These are phyloP conservation scores for Astur gentilis DNA, from an alignment of 2,113 vertebrate genomes.

Conservation along the genomic window DNA sequence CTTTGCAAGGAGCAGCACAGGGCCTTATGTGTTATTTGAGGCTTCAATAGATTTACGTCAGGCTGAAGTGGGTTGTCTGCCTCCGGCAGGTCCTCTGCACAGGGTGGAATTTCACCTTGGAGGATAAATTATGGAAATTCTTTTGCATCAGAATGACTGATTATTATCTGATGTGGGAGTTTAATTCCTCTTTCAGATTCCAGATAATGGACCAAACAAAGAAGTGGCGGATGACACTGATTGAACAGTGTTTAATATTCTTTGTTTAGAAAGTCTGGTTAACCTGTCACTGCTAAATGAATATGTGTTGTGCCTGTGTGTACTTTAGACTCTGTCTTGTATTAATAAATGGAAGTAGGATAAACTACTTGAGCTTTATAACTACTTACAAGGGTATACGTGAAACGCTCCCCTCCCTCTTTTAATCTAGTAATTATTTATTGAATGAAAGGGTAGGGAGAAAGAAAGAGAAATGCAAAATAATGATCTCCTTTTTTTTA, in stretches of 20 bases:
- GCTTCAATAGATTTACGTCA: not conserved
- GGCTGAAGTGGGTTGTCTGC: not conserved
- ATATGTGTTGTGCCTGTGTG: not conserved
- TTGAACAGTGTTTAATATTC: not conserved
- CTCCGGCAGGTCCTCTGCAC: not conserved
- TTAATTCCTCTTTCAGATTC: not conserved
- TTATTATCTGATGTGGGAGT: not conserved
- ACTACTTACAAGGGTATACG: not conserved
- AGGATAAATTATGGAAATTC: conserved; percentile 30
- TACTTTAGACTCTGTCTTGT: not conserved
- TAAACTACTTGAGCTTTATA: conserved; percentile 3
- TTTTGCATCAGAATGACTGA: not conserved
- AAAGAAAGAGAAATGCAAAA: not conserved
- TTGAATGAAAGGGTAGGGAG: not conserved
- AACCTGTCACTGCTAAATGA: not conserved
- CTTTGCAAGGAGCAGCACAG: not conserved
- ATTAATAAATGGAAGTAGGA: conserved; percentile 14
- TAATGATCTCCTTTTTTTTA: not conserved
- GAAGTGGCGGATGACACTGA: not conserved
- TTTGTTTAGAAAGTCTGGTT: conserved; percentile 18
- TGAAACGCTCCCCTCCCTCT: not conserved
- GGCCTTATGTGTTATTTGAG: not conserved
- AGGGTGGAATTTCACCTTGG: not conserved
- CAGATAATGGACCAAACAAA: not conserved
- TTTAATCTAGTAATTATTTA: not conserved